Percentiles rank a stretch among this genome's conserved stretches.
phyloP scores from a whole-genome alignment of 2,113 vertebrate genomes.

The Prionailurus viverrinus region DNA sequence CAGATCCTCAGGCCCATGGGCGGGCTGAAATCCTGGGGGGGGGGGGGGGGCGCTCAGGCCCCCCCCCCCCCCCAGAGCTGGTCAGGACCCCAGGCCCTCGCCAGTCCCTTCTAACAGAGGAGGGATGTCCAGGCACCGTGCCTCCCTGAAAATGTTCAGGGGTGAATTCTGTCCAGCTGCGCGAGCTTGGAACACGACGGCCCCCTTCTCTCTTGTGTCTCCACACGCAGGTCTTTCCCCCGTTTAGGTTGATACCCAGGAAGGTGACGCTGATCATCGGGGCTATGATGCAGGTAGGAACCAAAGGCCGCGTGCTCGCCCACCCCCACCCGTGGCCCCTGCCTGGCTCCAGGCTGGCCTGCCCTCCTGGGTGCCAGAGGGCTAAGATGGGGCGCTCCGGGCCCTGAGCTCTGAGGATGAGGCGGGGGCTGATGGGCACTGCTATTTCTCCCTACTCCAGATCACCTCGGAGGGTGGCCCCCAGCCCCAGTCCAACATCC shows the following conservation, averaged over 20 bases:
- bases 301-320: fast-evolving
- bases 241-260: conserved; percentile 93
- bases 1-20: fast-evolving
- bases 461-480: conserved; percentile 98
- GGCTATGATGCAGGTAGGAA: conserved; percentile 94
- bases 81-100: neutral
- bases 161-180: fast-evolving
- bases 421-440: neutral
- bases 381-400: neutral
- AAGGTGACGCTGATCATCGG: conserved; percentile 95
- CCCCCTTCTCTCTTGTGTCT: neutral
- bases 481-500: conserved; percentile 96
- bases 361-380: fast-evolving
- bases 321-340: neutral
- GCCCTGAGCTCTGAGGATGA: neutral
- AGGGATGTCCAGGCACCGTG: fast-evolving
- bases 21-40: neutral
- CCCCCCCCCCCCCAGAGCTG: no score
- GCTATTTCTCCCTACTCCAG: conserved; percentile 80
- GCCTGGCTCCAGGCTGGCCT: neutral
- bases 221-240: conserved; percentile 93
- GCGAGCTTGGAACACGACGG: fast-evolving
- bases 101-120: neutral
- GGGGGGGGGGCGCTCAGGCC: fast-evolving
- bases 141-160: no score